These are phyloP conservation scores for Helostoma temminkii DNA, from an alignment of 2,797 vertebrate genomes.

Conservation along the genomic window DNA sequence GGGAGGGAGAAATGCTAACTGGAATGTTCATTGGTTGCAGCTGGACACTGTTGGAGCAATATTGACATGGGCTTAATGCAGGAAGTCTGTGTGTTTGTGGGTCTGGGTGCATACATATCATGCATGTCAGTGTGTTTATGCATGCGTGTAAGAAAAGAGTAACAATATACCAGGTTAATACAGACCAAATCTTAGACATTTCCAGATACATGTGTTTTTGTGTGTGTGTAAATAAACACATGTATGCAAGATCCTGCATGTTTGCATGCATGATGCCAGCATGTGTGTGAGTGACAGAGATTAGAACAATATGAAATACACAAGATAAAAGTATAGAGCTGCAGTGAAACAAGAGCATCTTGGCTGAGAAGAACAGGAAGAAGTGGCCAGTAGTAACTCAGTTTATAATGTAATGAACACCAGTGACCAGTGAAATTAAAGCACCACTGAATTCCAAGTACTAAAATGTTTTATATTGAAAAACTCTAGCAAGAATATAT, in stretches of 20 bases:
- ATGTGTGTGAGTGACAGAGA: constrained; percentile 54
- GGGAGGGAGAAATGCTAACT: constrained; percentile 64
- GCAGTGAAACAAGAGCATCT: constrained; percentile 31
- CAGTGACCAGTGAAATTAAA: neutral
- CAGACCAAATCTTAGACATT: constrained; percentile 62
- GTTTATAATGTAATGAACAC: neutral
- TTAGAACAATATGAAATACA: constrained; percentile 67
- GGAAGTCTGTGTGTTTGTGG: constrained; percentile 69
- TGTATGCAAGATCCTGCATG: constrained; percentile 43
- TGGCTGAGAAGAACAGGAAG: constrained; percentile 2
- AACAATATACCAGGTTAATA: constrained; percentile 65
- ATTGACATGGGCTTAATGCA: constrained; percentile 74
- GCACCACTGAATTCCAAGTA: neutral
- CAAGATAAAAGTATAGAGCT: constrained; percentile 49
- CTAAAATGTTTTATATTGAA: neutral
- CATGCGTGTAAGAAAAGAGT: constrained; percentile 56
- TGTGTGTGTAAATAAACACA: constrained; percentile 43
- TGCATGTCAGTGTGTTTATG: constrained; percentile 44
- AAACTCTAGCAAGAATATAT: neutral
- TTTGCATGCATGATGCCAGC: constrained; percentile 39
- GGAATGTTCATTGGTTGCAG: constrained; percentile 87
- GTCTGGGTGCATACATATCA: constrained; percentile 30
- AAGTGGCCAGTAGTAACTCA: neutral
- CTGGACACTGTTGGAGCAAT: constrained; percentile 80
- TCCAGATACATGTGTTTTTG: constrained; percentile 60